Evolutionary conservation across 2,113 vertebrate genomes (phyloP), one percentile per base, ranked within the genome.

Genomic region (Anguilla japonica): DNA sequence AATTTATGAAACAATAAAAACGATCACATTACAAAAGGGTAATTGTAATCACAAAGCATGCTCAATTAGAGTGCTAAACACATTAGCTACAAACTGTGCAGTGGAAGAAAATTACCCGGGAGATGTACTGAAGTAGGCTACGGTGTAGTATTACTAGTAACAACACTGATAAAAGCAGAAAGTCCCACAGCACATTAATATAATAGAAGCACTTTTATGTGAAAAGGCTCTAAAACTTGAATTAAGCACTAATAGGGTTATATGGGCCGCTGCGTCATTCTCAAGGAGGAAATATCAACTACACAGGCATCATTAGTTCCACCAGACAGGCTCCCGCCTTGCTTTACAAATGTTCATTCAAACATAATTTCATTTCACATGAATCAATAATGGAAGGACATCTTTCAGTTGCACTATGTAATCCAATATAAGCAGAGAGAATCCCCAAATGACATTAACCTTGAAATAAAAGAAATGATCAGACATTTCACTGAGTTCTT

Each of bases 391-490:
- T 87, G 87, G 88, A 85, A 87, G 60, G 86, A 85, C 63, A 83
- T 88, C 83, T 87, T 87, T 88, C 83, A 88, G 81, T n/a, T 67
- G 84, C 43, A 15, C 63, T 41, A 67, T 75, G 88, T 87, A 82
- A 89, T 87, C 22, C 60, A 57, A 82, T 71, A 87, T 87, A 90
- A 50, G 89, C 87, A 85, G 79, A 43, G 56, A 26, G 78, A 13
- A 56, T 87, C 84, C 34, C 89, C 81, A 89, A 90, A 91, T 91
- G 4, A 92, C 91, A 89, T 90, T 92, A 92, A 92, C 92, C 90
- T 93, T 91, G 90, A 89, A 82, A 83, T 81, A 50, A 84, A 81
- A 87, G 78, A 29, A 41, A 56, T n/a, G 84, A 82, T 71, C 34
- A 46, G 84, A 46, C 0, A 26, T 86, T 89, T 84, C 46, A 41